Evolutionary conservation across 2,797 vertebrate genomes (phyloP), one percentile per base, ranked within the genome.

Genomic region (Rhyacichthys aspro): DNA sequence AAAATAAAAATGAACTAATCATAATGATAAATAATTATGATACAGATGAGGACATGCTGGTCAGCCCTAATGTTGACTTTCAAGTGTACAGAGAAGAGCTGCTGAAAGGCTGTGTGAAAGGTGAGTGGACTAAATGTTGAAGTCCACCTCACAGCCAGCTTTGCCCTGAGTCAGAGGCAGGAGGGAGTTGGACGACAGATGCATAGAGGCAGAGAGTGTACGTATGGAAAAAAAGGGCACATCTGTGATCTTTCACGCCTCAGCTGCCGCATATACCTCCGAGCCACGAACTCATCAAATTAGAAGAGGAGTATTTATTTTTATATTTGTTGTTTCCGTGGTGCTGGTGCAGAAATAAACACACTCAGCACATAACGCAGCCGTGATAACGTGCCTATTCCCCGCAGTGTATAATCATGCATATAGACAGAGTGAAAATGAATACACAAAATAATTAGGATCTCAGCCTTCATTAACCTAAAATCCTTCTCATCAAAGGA

Each of bases 201-300:
- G 65, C 43, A 66, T 55, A 52, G 9, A 64, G 41, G 15, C 17
- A 53, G 37, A 71, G 62, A 67, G 15, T 41, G 34, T 63, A 53
- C 46, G 68, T 34, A 37, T 17, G 28, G 50, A 73, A 18, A 67
- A 50, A 28, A 59, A 56, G 63, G 64, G 11, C 75, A 73, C 77
- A 83, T 77, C 79, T 85, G 79, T 50, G 17, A 71, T 74, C 36
- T 52, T 73, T 83, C 74, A 85, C 14, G 55, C 70, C 59, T 83
- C 75, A 43, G 64, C 50, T 50, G 67, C 55, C 57, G 47, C 60
- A 52, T 54, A 58, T 55, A 71, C 68, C 59, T 79, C 66, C 57
- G 42, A 75, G 43, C 48, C 52, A 76, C 49, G 57, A 53, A 78
- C n/a, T 55, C 49, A 58, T 19, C 11, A 66, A 65, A 70, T 67